Evolutionary conservation across 2,113 vertebrate genomes (phyloP), one percentile per base, ranked within the genome.

Genomic region (Centropus bengalensis): DNA sequence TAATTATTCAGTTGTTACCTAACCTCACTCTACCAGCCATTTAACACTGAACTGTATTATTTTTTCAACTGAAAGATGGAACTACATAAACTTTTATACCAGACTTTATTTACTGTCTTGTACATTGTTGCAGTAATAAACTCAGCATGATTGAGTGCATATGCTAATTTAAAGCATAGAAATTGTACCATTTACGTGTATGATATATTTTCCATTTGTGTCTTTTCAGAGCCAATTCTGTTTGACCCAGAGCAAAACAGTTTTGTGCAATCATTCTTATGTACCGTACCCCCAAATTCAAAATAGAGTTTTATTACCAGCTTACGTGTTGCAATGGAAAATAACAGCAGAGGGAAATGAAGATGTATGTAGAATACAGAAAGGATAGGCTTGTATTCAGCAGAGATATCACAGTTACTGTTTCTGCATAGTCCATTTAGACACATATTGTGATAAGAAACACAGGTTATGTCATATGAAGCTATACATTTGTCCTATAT

Each of bases 91-190:
- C 28, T 80, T 94, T 89, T 94, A 93, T 73, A 45, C 36, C 63
- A 92, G 55, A 24, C 45, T 91, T 86, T 83, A 91, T 91, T 96
- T 93, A 91, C 79, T 91, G 56, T 49, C 75, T 86, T 83, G 60
- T 27, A 91, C 52, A 20, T 75, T 81, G 89, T 86, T 96, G 71
- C 60, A 91, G 79, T 88, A 96, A 96, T 88, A 91, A 90, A 85
- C 85, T 86, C 91, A 90, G 79, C 56, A 75, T 71, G 89, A 90
- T 52, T 91, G 82, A 38, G 23, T 69, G 78, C 54, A 52, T 81
- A 60, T 68, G 58, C 80, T 95, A 95, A 89, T 97, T 89, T 83
- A 58, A 71, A 78, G 52, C 73, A 67, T 5, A 81, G 49, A 91
- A 88, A 74, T n/a, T 24, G 58, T 22, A 38, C 32, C 47, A 56